phyloP scores from a whole-genome alignment of 35 echinoderm and acorn worm species.

The Apostichopus californicus region DNA sequence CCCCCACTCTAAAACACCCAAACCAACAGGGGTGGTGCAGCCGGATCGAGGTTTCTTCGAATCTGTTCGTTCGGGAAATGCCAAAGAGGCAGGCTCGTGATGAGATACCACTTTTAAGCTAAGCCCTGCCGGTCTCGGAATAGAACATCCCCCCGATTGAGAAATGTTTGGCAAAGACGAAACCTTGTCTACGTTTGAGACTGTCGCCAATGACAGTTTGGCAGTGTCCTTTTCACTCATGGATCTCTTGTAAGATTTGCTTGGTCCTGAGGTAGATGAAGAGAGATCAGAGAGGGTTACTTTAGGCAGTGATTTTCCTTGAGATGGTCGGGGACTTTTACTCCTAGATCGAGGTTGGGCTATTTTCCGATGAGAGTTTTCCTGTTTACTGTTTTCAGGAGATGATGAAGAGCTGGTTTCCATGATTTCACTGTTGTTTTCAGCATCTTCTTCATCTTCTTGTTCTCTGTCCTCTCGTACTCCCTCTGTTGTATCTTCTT shows the following conservation, averaged over 20 bases:
- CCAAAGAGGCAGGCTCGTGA: conserved; percentile 76
- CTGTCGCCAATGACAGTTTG: conserved; percentile 15
- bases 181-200: background rate
- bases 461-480: background rate
- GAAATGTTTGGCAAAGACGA: conserved; percentile 4
- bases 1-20: conserved; percentile 75
- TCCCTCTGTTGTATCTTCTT: background rate
- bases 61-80: conserved; percentile 58
- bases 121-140: conserved; percentile 87
- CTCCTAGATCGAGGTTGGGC: conserved; percentile 39
- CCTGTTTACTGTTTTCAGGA: conserved; percentile 22
- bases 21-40: conserved; percentile 67
- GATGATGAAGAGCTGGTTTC: background rate
- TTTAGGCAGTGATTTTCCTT: conserved; percentile 24
- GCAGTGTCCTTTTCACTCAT: conserved; percentile 69
- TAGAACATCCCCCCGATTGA: conserved; percentile 46
- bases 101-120: conserved; percentile 78
- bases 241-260: conserved; percentile 69
- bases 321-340: conserved; percentile 14
- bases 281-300: conserved; percentile 49
- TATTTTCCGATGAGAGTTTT: conserved; percentile 45
- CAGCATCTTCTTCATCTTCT: background rate
- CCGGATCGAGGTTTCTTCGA: conserved; percentile 79
- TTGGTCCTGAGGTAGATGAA: conserved; percentile 67
- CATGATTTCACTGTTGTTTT: background rate